Percentiles rank a stretch among this genome's conserved stretches.
These are phyloP conservation scores for Pseudomyrmex cubaensis DNA, from an alignment of 1,140 invertebrate genomes.

Conservation along the genomic window DNA sequence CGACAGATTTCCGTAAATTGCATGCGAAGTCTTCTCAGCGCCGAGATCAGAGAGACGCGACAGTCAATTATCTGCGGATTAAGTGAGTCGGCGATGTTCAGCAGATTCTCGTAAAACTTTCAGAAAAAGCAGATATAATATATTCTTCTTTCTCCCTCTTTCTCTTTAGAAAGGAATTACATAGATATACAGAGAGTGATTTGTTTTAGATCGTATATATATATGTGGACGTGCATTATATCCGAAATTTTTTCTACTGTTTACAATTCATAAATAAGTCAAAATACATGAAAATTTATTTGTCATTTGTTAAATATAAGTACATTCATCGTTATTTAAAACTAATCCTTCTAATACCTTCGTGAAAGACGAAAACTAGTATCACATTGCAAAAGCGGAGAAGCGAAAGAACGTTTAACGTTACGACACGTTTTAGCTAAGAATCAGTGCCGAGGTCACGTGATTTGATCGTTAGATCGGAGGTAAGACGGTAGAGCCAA, in stretches of 20 bases:
- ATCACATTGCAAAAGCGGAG: conserved; percentile 3
- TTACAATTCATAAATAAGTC: too few species aligned
- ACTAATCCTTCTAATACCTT: neutral
- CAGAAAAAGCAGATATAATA: neutral
- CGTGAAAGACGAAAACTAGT: neutral
- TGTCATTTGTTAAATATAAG: too few species aligned
- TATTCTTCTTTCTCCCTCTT: too few species aligned
- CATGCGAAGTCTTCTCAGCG: conserved; percentile 20
- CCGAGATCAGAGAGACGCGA: conserved; percentile 29
- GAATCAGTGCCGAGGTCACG: conserved; percentile 74
- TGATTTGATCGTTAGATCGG: conserved; percentile 79
- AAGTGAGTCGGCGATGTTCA: conserved; percentile 12
- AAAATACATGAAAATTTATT: too few species aligned
- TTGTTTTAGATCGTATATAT: too few species aligned
- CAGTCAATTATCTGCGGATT: conserved; percentile 33
- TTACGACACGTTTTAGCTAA: conserved; percentile 63
- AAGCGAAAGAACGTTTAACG: conserved; percentile 37
- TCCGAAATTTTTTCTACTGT: too few species aligned
- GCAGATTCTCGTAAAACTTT: neutral
- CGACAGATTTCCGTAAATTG: conserved; percentile 29
- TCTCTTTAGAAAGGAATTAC: neutral
- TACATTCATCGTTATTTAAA: neutral
- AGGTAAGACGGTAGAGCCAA: conserved; percentile 71
- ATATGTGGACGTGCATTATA: too few species aligned
- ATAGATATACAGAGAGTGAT: too few species aligned